A percentile compares a stretch with the other conserved stretches of the same genome.
These are phyloP conservation scores for Hydriomena furcata DNA, from an alignment of 2,888 invertebrate species.

Conservation along the genomic window DNA sequence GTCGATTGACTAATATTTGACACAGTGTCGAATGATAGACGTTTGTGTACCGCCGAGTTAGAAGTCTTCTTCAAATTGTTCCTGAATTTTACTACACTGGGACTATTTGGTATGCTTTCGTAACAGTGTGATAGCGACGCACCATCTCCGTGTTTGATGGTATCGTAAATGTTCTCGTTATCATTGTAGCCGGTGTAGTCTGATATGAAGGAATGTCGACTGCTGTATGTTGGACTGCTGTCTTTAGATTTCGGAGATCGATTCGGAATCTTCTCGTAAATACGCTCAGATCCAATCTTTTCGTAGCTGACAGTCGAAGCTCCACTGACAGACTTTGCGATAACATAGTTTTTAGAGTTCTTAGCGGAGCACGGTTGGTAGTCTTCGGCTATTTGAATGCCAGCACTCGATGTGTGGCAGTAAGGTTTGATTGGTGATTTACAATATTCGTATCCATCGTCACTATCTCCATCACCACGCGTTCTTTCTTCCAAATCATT, in stretches of 20 bases:
- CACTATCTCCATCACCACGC: slow-evolving; percentile 74
- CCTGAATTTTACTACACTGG: slow-evolving; percentile 72
- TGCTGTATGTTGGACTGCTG: slow-evolving; percentile 67
- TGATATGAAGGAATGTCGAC: slow-evolving; percentile 67
- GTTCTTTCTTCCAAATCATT: slow-evolving; percentile 71
- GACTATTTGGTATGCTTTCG: slow-evolving; percentile 83
- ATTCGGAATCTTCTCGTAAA: slow-evolving; percentile 76
- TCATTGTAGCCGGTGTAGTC: slow-evolving; percentile 74
- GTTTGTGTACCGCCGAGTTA: slow-evolving; percentile 65
- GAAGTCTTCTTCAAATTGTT: slow-evolving; percentile 66
- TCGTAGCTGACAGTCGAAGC: slow-evolving; percentile 75
- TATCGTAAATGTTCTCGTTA: slow-evolving; percentile 85
- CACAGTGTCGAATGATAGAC: slow-evolving; percentile 73
- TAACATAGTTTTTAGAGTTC: slow-evolving; percentile 63
- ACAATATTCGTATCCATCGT: slow-evolving; percentile 79
- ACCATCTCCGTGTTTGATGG: slow-evolving; percentile 82
- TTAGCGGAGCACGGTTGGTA: slow-evolving; percentile 63
- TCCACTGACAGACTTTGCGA: slow-evolving; percentile 74
- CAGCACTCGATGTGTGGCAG: slow-evolving; percentile 69
- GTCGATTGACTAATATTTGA: slow-evolving; percentile 80
- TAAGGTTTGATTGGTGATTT: slow-evolving; percentile 75
- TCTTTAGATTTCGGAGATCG: slow-evolving; percentile 63
- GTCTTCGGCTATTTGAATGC: slow-evolving; percentile 81
- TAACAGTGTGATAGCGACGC: slow-evolving; percentile 82
- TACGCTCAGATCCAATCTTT: slow-evolving; percentile 75